Conservation (phyloP, 2,797 vertebrate species). For the Galago senegalensis region DNA sequence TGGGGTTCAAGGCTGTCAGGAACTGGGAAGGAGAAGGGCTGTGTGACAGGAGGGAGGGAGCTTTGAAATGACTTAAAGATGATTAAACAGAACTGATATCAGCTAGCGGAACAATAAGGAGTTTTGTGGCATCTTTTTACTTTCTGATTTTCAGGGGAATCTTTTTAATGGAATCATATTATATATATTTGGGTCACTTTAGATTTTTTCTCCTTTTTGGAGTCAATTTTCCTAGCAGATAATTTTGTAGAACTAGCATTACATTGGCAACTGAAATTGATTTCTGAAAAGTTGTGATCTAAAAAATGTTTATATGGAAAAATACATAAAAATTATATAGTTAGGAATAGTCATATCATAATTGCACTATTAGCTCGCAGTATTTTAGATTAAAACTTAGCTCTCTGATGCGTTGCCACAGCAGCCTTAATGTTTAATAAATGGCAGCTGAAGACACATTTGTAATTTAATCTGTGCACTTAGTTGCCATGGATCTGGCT, state of each 20-base stretch:
- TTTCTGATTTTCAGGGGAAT: slow-evolving; percentile 28
- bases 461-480: slow-evolving; percentile 52
- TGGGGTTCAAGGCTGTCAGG: not conserved
- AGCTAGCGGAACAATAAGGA: not conserved
- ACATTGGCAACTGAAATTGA: slow-evolving; percentile 9
- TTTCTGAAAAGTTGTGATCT: slow-evolving; percentile 26
- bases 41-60: not conserved
- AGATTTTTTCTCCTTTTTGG: not conserved
- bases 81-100: not conserved
- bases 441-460: slow-evolving; percentile 12
- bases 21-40: not conserved
- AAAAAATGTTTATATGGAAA: not conserved
- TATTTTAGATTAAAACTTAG: slow-evolving; percentile 66
- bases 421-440: slow-evolving; percentile 65
- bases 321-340: not conserved
- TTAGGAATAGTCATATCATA: not conserved
- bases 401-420: slow-evolving; percentile 53
- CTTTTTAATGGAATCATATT: slow-evolving; percentile 18
- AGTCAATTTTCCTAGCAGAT: not conserved
- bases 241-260: slow-evolving; percentile 43
- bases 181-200: slow-evolving; percentile 24
- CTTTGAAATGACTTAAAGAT: slow-evolving; percentile 40
- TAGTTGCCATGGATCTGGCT: slow-evolving; percentile 24
- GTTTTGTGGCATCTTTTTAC: not conserved
- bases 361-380: slow-evolving; percentile 15